These are phyloP conservation scores for Tiliqua scincoides DNA, from an alignment of 2,113 vertebrate genomes.

Conservation along the genomic window DNA sequence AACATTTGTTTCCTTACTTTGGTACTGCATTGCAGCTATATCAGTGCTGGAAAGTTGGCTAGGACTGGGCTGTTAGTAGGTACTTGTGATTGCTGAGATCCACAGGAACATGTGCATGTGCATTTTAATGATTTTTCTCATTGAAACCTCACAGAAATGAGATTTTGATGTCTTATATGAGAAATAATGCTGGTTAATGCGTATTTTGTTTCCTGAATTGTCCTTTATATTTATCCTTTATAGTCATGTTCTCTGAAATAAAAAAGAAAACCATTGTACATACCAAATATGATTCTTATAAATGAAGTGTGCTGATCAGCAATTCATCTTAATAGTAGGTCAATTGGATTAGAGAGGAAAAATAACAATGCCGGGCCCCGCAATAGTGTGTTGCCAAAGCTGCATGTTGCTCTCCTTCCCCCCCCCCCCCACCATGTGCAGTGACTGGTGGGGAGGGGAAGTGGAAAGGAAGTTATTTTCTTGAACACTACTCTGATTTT, in stretches of 20 bases:
- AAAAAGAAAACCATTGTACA: not conserved
- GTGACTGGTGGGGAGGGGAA: conserved; percentile 20
- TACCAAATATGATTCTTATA: not conserved
- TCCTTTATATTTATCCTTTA: not conserved
- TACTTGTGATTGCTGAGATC: not conserved
- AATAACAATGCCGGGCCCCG: not conserved
- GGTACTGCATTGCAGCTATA: too few species aligned
- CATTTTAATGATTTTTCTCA: not conserved
- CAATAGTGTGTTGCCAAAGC: not conserved
- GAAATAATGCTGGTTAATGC: not conserved
- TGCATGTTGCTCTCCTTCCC: not conserved
- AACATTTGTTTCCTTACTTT: too few species aligned
- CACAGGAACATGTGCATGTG: not conserved
- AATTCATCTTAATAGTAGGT: not conserved
- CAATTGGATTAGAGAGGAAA: not conserved
- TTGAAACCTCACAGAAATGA: not conserved
- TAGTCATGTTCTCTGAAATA: not conserved
- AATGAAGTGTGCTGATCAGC: not conserved
- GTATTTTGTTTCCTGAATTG: not conserved
- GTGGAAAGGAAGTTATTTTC: not conserved
- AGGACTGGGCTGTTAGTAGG: too few species aligned
- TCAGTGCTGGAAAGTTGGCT: too few species aligned
- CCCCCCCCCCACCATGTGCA: not conserved
- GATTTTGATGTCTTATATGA: not conserved
- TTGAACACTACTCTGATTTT: too few species aligned